phyloP scores from a whole-genome alignment of 2,113 vertebrate species.

The Ovis canadensis region DNA sequence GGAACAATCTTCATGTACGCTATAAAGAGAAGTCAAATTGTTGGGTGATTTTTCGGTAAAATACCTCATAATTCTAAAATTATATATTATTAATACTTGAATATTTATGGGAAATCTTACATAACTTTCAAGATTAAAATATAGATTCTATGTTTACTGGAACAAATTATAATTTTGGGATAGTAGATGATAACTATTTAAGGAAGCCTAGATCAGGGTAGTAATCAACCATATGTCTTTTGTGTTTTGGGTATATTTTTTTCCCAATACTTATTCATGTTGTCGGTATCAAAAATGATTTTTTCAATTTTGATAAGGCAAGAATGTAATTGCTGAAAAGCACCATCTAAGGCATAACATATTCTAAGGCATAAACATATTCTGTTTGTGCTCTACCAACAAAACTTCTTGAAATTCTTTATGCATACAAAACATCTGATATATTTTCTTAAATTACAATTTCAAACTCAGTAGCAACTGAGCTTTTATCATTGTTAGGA shows the following conservation, averaged over 20 bases:
- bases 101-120: neutral
- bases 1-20: neutral
- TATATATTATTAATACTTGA: neutral
- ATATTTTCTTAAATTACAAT: neutral
- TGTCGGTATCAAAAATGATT: neutral
- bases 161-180: neutral
- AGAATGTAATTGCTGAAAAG: neutral
- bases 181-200: neutral
- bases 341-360: neutral
- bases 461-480: neutral
- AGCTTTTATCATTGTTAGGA: neutral
- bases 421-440: neutral
- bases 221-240: neutral
- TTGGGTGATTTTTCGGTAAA: neutral
- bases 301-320: neutral
- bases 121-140: neutral
- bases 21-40: neutral
- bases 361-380: neutral
- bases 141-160: neutral
- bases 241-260: neutral
- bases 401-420: neutral
- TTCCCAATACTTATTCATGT: neutral
- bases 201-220: neutral
- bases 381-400: neutral
- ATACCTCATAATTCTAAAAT: neutral